These are phyloP conservation scores for Arvicanthis niloticus DNA, from an alignment of 2,113 vertebrate species.

Conservation along the genomic window DNA sequence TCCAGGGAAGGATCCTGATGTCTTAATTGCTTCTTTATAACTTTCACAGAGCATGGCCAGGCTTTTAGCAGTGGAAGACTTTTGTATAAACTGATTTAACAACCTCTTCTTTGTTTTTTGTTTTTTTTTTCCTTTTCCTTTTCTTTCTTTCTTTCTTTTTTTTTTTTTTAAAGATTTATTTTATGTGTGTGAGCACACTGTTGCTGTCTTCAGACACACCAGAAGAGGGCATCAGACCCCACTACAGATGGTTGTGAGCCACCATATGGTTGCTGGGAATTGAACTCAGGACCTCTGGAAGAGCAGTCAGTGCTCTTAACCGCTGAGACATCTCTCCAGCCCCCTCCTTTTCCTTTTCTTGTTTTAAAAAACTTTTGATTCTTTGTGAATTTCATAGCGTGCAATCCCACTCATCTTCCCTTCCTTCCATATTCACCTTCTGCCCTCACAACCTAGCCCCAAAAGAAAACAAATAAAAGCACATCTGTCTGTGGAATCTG, in stretches of 20 bases:
- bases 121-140: neutral
- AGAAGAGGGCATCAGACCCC: too few species aligned
- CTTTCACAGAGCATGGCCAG: neutral
- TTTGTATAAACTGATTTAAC: slow-evolving; percentile 17
- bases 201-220: too few species aligned
- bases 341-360: neutral
- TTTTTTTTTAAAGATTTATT: too few species aligned
- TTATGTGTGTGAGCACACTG: too few species aligned
- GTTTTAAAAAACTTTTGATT: neutral
- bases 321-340: too few species aligned
- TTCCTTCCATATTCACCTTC: neutral
- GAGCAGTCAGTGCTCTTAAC: too few species aligned
- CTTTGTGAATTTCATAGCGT: neutral
- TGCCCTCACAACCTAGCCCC: neutral
- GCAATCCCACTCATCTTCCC: neutral
- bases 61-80: neutral
- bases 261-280: too few species aligned
- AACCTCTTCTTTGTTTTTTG: neutral
- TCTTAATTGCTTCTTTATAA: neutral
- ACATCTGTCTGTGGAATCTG: neutral
- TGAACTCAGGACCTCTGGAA: too few species aligned
- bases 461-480: neutral
- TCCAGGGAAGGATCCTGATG: neutral
- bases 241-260: too few species aligned
- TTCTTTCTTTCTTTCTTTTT: neutral